Conservation (phyloP, 2,797 vertebrate genomes). For the Dallia pectoralis region DNA sequence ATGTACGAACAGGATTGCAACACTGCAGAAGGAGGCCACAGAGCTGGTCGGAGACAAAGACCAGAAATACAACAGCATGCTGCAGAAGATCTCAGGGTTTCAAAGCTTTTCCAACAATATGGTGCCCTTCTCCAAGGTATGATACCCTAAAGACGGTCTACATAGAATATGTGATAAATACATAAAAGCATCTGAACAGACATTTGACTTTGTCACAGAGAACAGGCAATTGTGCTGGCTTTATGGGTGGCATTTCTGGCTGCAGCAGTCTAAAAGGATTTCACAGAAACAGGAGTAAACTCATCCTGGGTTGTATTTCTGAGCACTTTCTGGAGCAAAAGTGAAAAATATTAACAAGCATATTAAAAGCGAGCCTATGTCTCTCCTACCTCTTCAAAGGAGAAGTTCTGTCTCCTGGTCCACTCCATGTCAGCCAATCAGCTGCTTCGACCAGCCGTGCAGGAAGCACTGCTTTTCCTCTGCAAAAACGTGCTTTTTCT, state of each 20-base stretch:
- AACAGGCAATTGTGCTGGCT: background rate
- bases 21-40: conserved; percentile 19
- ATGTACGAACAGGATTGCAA: conserved; percentile 11
- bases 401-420: conserved; percentile 34
- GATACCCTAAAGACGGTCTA: background rate
- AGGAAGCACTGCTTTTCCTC: conserved; percentile 32
- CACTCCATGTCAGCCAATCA: conserved; percentile 24
- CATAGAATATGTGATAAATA: too few species aligned
- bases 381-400: conserved; percentile 12
- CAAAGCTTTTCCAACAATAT: conserved; percentile 23
- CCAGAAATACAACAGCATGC: conserved; percentile 5
- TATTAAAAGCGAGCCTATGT: too few species aligned
- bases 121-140: conserved; percentile 26
- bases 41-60: conserved; percentile 9
- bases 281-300: background rate
- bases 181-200: too few species aligned
- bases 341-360: background rate
- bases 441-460: conserved; percentile 24
- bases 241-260: background rate
- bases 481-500: conserved; percentile 21
- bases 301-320: background rate
- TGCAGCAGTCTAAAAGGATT: background rate
- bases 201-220: background rate
- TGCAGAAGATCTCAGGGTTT: conserved; percentile 28
- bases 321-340: background rate